Conservation (phyloP, 2,113 vertebrate genomes). For the Microcebus tavaratra region DNA sequence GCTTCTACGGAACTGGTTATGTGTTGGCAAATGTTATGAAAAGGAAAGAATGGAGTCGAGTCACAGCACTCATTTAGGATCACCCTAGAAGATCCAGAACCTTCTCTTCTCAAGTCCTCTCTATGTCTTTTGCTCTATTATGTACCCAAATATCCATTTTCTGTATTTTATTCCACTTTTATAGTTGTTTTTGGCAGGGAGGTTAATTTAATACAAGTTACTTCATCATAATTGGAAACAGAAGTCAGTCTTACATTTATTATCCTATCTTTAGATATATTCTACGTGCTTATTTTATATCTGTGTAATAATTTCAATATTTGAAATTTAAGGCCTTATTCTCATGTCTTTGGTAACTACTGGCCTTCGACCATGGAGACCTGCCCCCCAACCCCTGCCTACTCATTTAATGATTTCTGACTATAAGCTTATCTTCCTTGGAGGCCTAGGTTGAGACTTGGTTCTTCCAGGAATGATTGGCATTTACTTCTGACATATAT, state of each 20-base stretch:
- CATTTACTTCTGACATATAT: background rate
- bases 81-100: background rate
- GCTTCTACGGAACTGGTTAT: background rate
- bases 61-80: background rate
- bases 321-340: background rate
- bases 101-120: background rate
- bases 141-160: background rate
- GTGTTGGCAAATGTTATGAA: background rate
- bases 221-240: background rate
- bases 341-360: background rate
- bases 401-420: background rate
- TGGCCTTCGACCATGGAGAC: background rate
- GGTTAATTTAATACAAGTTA: background rate
- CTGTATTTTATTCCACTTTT: background rate
- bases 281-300: background rate
- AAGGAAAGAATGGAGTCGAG: background rate
- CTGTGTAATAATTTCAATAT: background rate
- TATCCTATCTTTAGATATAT: background rate
- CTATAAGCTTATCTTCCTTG: background rate
- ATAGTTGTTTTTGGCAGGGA: background rate
- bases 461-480: background rate
- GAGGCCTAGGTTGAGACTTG: background rate
- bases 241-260: background rate
- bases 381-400: rapidly evolving
- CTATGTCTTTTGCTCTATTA: background rate